These are phyloP conservation scores for Thaumatotibia leucotreta DNA, from an alignment of 1,140 invertebrate species.

Conservation along the genomic window DNA sequence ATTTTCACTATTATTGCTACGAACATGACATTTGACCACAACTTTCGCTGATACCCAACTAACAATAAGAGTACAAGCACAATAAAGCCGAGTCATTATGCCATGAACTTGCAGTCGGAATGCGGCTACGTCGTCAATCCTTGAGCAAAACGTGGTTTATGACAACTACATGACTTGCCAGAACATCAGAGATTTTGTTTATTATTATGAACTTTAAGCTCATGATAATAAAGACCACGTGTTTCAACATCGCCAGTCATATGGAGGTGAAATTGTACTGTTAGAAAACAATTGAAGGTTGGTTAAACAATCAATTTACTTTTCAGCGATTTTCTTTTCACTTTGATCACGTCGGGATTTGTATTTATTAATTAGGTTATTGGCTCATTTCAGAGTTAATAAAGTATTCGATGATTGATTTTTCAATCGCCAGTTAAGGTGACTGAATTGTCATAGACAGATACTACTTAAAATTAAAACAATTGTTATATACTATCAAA, in stretches of 20 bases:
- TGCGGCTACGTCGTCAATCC: slow-evolving; percentile 26
- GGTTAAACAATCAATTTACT: slow-evolving; percentile 14
- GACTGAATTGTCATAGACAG: too few relatives aligned
- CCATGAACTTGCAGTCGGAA: slow-evolving; percentile 40
- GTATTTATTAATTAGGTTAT: neutral
- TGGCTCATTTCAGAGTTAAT: neutral
- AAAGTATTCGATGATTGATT: too few relatives aligned
- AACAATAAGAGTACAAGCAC: slow-evolving; percentile 30
- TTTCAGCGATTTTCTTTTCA: slow-evolving; percentile 3
- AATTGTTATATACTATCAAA: too few relatives aligned
- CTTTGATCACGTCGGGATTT: neutral
- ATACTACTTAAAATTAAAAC: too few relatives aligned
- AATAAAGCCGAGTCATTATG: slow-evolving; percentile 45
- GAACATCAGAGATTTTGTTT: neutral
- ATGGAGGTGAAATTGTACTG: neutral
- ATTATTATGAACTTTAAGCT: neutral
- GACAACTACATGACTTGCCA: slow-evolving; percentile 18
- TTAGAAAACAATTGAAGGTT: slow-evolving; percentile 8
- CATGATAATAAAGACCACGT: neutral
- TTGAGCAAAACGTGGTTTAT: slow-evolving; percentile 29
- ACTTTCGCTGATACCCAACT: slow-evolving; percentile 47
- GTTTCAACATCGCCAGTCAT: neutral
- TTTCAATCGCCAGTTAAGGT: too few relatives aligned
- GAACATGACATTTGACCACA: slow-evolving; percentile 39
- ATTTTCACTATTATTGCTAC: slow-evolving; percentile 17